Percentiles rank a stretch among this genome's conserved stretches.
Conservation (phyloP, 2,113 vertebrate genomes). For the Hippocampus barbouri region DNA sequence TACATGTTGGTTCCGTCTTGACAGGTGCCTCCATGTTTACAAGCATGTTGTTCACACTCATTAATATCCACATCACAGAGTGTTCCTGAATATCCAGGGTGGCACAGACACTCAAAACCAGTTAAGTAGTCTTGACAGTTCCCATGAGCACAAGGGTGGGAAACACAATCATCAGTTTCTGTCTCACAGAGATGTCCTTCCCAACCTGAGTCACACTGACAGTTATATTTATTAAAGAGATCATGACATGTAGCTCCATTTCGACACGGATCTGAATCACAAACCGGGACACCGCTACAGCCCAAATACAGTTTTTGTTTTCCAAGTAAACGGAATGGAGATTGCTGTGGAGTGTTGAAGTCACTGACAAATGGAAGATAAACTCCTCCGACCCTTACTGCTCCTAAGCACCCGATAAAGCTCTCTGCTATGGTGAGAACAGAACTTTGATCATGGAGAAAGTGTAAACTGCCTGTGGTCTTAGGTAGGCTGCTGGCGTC, state of each 20-base stretch:
- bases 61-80: conserved; percentile 79
- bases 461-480: conserved; percentile 68
- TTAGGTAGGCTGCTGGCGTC: conserved; percentile 67
- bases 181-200: conserved; percentile 76
- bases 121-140: conserved; percentile 73
- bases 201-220: conserved; percentile 78
- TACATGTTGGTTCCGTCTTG: conserved; percentile 73
- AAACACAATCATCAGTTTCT: conserved; percentile 77
- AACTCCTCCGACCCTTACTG: conserved; percentile 75
- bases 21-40: conserved; percentile 79
- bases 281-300: conserved; percentile 76
- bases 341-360: conserved; percentile 50
- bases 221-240: conserved; percentile 79
- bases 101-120: conserved; percentile 80
- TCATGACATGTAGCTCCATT: conserved; percentile 76
- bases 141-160: conserved; percentile 79
- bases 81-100: conserved; percentile 75
- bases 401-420: conserved; percentile 85
- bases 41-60: conserved; percentile 77
- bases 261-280: conserved; percentile 75
- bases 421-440: conserved; percentile 73
- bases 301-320: conserved; percentile 57
- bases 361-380: conserved; percentile 76
- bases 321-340: conserved; percentile 69
- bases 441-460: conserved; percentile 66